Base-by-base conservation (phyloP, 2,888 invertebrate genomes). In the Ferrisia virgata region DNA sequence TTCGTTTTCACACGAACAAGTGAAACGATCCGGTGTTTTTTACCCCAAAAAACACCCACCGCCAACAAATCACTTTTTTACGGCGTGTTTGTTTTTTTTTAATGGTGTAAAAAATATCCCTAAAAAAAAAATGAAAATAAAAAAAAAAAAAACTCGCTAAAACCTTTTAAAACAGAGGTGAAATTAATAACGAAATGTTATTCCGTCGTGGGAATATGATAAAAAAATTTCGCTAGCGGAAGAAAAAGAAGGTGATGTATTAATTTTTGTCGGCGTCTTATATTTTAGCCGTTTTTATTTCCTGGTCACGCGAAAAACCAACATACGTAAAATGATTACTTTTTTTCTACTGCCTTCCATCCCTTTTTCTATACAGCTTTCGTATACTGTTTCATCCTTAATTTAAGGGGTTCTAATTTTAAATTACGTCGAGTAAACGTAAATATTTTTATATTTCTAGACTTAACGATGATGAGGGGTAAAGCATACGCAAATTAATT, bases 1-100 rank as follows among this genome's bases (percentile, higher is more conserved):
- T 64, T 76, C 33, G 36, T 76, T 76, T 76, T 76, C 72, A 76
- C 72, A 76, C 72, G 72, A 76, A 76, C 72, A 76, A 76, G 72
- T 76, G 72, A 36, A 36, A 76, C 72, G 33, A 36, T 36, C 9
- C 22, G 72, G 72, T 36, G 31, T 76, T 76, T 76, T 76, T 36
- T 76, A 36, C 72, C 31, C 72, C 72, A 36, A 76, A 33, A 76
- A 76, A 72, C 72, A 76, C 72, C 72, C 72, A 36, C 72, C n/a
- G 36, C 69, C n/a, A 18, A 11, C 33, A 76, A 76, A 76, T 76
- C 36, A 76, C 36, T 76, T 76, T 58, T 76, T 76, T 76, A 76
- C 72, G 64, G 64, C 72, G 36, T 76, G 72, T 36, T 76, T 76
- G 33, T 76, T 36, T 36, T 18, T 76, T 36, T 18, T 76, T 36